Percentiles rank a stretch among this genome's conserved stretches.
These are phyloP conservation scores for Agapornis canus DNA, from an alignment of 2,797 vertebrate genomes.

Conservation along the genomic window DNA sequence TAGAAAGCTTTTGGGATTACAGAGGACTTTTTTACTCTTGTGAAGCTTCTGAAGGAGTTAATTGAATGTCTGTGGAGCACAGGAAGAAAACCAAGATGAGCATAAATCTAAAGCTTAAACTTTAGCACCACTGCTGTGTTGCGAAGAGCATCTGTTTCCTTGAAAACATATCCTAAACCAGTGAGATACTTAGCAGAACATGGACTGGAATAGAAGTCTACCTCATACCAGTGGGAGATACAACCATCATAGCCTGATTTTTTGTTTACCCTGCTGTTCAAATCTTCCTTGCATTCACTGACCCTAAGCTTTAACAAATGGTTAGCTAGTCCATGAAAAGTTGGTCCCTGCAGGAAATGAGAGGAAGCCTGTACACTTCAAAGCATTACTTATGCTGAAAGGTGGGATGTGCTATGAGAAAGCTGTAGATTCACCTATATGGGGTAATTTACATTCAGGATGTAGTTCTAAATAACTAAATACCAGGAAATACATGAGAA, in stretches of 20 bases:
- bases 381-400: background rate
- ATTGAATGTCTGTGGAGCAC: background rate
- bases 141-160: background rate
- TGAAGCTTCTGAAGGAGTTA: background rate
- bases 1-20: background rate
- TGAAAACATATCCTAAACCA: background rate
- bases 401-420: fast-evolving
- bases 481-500: background rate
- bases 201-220: background rate
- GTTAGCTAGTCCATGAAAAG: background rate
- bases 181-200: background rate
- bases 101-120: background rate
- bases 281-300: background rate
- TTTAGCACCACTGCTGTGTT: background rate
- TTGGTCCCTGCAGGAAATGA: background rate
- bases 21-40: background rate
- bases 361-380: background rate
- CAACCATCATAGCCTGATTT: background rate
- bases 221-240: background rate
- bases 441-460: background rate
- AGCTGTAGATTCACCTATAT: background rate
- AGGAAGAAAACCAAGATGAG: background rate
- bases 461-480: background rate
- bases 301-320: background rate
- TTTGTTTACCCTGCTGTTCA: background rate